Percentiles rank a stretch among this genome's conserved stretches.
phyloP scores from a whole-genome alignment of 2,113 vertebrate species.

The Bambusicola thoracicus region DNA sequence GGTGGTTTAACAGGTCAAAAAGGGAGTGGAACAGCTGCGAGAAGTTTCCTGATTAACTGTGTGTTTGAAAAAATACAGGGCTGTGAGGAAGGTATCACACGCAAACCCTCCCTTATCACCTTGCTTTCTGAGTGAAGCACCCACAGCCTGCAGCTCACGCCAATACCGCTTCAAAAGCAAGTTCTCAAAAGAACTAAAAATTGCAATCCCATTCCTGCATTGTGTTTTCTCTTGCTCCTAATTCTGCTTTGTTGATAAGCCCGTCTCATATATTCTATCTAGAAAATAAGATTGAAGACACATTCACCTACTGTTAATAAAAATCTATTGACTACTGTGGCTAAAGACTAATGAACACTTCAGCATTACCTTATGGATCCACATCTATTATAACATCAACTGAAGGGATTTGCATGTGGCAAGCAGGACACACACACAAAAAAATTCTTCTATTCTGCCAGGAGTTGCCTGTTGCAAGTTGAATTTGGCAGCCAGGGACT shows the following conservation, averaged over 20 bases:
- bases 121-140: conserved; percentile 73
- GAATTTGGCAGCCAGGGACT: conserved; percentile 11
- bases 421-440: background rate
- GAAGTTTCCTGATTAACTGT: background rate
- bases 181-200: conserved; percentile 79
- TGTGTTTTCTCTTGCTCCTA: conserved; percentile 79
- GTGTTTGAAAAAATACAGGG: background rate
- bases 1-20: conserved; percentile 2
- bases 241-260: conserved; percentile 77
- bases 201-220: conserved; percentile 75
- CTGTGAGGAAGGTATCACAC: background rate
- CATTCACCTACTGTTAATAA: background rate
- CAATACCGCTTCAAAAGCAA: conserved; percentile 80
- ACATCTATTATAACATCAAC: background rate
- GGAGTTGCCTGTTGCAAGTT: background rate
- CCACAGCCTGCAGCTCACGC: conserved; percentile 75
- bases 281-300: conserved; percentile 14
- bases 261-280: conserved; percentile 83
- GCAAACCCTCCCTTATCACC: conserved; percentile 58
- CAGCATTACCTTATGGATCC: background rate
- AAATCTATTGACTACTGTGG: background rate
- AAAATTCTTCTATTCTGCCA: background rate
- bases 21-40: background rate
- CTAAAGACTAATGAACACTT: background rate
- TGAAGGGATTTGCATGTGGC: background rate